Percentiles rank a stretch among this genome's conserved stretches.
Evolutionary conservation across 2,113 vertebrate genomes (phyloP).

Genomic region (Cynocephalus volans): DNA sequence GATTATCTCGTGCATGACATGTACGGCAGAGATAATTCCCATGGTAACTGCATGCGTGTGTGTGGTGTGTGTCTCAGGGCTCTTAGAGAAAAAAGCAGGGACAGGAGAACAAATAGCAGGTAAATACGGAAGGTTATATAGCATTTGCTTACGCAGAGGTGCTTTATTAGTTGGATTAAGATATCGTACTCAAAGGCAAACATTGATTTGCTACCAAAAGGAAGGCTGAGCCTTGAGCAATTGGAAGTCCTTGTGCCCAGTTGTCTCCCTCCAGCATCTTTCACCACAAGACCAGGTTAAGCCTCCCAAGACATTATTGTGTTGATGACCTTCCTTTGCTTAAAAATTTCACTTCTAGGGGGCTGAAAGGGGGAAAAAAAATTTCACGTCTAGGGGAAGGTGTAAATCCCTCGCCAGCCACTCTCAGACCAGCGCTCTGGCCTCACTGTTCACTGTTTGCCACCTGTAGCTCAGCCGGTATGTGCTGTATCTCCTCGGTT

Average conservation of each 20-base stretch:
- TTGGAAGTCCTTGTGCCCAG: too few relatives aligned
- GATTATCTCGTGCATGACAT: neutral
- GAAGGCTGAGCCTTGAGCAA: neutral
- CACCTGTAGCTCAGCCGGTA: accelerated
- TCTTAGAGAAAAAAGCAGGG: neutral
- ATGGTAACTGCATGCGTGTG: neutral
- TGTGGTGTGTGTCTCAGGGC: neutral
- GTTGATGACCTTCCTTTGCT: neutral
- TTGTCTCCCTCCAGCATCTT: neutral
- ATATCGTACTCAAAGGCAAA: neutral
- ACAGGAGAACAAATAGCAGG: neutral
- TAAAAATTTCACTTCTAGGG: neutral
- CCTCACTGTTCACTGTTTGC: too few relatives aligned
- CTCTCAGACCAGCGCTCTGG: accelerated
- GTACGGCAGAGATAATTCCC: constrained; percentile 53
- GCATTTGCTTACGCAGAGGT: neutral
- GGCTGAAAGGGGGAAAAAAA: neutral
- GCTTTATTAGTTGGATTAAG: neutral
- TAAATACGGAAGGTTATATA: neutral
- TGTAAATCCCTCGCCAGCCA: too few relatives aligned
- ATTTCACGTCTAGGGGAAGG: neutral
- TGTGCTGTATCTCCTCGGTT: too few relatives aligned
- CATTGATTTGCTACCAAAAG: neutral
- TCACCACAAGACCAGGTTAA: too few relatives aligned
- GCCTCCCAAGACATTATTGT: accelerated